Base-by-base conservation (phyloP, 2,113 vertebrate genomes). In the Megalops atlanticus region DNA sequence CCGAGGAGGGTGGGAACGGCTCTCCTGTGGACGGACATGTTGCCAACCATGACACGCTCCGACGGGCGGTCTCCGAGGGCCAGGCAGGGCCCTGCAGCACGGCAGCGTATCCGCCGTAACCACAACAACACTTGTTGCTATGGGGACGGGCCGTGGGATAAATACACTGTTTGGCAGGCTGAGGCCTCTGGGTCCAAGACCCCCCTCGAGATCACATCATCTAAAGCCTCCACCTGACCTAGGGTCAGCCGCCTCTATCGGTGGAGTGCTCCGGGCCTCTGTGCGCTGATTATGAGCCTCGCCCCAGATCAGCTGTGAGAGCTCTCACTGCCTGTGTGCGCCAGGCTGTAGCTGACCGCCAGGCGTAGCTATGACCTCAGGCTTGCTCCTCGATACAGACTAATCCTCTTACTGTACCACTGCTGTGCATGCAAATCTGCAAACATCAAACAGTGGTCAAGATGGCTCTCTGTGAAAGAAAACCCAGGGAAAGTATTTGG, bases 111-210 rank as follows among this genome's bases (percentile, higher is more conserved):
- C 45, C 27, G 21, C 39, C 6, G 16, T 68, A 21, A 58, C 80
- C 72, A 35, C 41, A 80, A 81, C 73, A 69, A 45, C 45, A 33
- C 71, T 41, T 27, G 73, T 81, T 81, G 80, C 73, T 69, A n/a
- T 38, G 72, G 80, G 33, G 80, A 81, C 68, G 31, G 27, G 31
- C 27, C 43, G 43, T 31, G 58, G 58, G 58, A 64, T 64, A 11
- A n/a, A 27, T n/a, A 24, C 39, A 41, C 12, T 1, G 68, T 33
- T 47, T 35, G 64, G n/a, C 47, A 27, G 1, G 21, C 18, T 6
- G 18, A 18, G 52, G 52, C 18, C 52, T 58, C 52, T 5, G 58
- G n/a, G 58, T 64, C n/a, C 58, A 14, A 45, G 7, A 45, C 14
- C 14, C 14, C 43, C n/a, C n/a, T n/a, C 11, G 58, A 4, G 58